Conservation (phyloP, 2,888 invertebrate species). For the Globia sparganii region DNA sequence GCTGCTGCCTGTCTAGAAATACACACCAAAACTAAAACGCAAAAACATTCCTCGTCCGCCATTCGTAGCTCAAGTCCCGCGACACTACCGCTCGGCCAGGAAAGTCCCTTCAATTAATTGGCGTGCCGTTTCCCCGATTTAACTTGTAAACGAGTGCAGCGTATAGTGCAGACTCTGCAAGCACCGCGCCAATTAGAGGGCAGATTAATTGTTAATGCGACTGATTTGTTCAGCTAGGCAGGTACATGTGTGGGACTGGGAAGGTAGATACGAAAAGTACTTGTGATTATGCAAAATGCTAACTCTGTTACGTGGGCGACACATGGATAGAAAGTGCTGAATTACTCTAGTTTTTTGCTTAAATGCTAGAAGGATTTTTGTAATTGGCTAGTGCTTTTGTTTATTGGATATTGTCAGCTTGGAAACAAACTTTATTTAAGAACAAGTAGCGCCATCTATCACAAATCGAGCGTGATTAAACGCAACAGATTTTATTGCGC, state of each 20-base stretch:
- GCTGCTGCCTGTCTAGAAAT: background rate
- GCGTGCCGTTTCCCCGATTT: slow-evolving; percentile 81
- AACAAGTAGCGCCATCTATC: slow-evolving; percentile 39
- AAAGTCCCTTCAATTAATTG: slow-evolving; percentile 84
- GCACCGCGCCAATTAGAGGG: slow-evolving; percentile 63
- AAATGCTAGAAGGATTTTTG: background rate
- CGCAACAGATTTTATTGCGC: background rate
- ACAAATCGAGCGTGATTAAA: background rate
- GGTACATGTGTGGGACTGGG: slow-evolving; percentile 22
- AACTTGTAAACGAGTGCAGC: slow-evolving; percentile 85
- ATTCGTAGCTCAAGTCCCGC: slow-evolving; percentile 55
- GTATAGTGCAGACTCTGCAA: slow-evolving; percentile 49
- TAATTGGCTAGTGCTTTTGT: background rate
- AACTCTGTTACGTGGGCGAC: background rate
- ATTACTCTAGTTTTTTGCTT: background rate
- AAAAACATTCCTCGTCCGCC: background rate
- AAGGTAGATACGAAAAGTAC: slow-evolving; percentile 21
- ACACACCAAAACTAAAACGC: background rate
- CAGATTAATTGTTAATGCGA: slow-evolving; percentile 61
- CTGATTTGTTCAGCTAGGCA: slow-evolving; percentile 51
- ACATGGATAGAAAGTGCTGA: background rate
- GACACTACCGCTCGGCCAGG: slow-evolving; percentile 77
- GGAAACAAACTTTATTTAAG: background rate
- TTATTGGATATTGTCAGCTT: background rate
- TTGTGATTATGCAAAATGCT: slow-evolving; percentile 23